Base-by-base conservation (phyloP, 2,888 invertebrate species). In the Frankliniella intonsa region DNA sequence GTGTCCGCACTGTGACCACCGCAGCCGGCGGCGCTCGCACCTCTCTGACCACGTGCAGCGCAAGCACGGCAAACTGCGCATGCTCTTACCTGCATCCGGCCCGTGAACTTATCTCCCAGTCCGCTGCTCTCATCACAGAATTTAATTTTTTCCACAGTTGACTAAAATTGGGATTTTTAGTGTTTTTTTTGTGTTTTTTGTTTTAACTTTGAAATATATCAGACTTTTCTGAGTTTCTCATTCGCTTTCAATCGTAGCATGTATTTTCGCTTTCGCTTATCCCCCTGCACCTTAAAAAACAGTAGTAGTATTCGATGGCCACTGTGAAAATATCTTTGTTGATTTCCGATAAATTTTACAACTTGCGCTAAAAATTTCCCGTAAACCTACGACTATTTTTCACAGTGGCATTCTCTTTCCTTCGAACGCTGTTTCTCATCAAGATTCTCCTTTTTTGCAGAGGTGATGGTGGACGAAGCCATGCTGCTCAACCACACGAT, bases 21-120 rank as follows among this genome's bases (percentile, higher is more conserved):
- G 87, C n/a, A 88, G 88, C 84, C 88, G 88, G 76, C 86, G 88
- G 79, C 88, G 88, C 83, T 87, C 88, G 85, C 89, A 89, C 84
- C 87, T 90, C 62, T 88, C 89, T 82, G 88, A 88, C 82, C 90
- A 90, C 84, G 88, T 90, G 17, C 19, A 25, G 11, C 79, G 80
- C 80, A 81, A 51, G 55, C 82, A 55, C 65, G 27, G 69, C 69
- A 22, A 14, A n/a, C 62, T 19, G 14, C 62, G 62, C 14, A 5
- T 12, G 17, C 62, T 38, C 38, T 38, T 38, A 2, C 38, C 38
- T 38, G 12, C 55, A 19, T 19, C 19, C 55, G 55, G 55, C 55
- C 17, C 14, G 12, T 14, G 55, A 14, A 14, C 55, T 12, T 14
- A 19, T 19, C 55, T 5, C 55, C 55, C 55, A 14, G 14, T 14